A percentile compares a stretch with the other conserved stretches of the same genome.
Conservation (phyloP, 2,113 vertebrate genomes). For the Campylomormyrus tamandua region DNA sequence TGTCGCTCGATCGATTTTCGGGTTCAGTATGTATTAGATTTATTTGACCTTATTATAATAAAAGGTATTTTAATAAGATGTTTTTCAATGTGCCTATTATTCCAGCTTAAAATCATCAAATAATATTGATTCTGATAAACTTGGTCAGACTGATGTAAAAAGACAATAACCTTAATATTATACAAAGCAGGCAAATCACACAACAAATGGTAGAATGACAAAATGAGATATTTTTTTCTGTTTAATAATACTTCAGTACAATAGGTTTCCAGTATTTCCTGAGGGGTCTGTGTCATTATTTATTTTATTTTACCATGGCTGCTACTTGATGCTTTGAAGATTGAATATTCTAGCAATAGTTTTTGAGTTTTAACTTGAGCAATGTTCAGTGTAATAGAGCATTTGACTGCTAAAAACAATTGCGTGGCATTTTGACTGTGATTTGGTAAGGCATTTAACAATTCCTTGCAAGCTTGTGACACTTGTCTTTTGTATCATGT, state of each 20-base stretch:
- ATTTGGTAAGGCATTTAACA: neutral
- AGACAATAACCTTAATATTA: constrained; percentile 5
- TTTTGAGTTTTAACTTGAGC: constrained; percentile 35
- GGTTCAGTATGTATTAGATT: neutral
- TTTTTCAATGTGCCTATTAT: constrained; percentile 23
- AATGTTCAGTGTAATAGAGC: neutral
- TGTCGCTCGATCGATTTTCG: neutral
- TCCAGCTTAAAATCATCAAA: neutral
- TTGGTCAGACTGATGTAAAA: neutral
- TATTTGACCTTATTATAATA: constrained; percentile 45
- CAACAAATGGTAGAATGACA: neutral
- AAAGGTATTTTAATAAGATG: constrained; percentile 42
- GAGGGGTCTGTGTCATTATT: constrained; percentile 42
- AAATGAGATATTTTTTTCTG: neutral
- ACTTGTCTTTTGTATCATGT: neutral
- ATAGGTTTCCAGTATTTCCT: constrained; percentile 36
- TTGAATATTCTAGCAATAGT: constrained; percentile 36
- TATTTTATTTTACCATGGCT: constrained; percentile 53
- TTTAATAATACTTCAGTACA: constrained; percentile 24
- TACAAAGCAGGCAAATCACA: neutral
- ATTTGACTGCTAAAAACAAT: neutral
- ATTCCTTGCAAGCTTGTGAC: neutral
- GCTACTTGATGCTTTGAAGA: constrained; percentile 56
- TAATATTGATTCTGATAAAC: neutral
- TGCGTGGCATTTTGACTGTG: neutral